phyloP scores from a whole-genome alignment of 2,797 vertebrate species.

The Bovichtus variegatus region DNA sequence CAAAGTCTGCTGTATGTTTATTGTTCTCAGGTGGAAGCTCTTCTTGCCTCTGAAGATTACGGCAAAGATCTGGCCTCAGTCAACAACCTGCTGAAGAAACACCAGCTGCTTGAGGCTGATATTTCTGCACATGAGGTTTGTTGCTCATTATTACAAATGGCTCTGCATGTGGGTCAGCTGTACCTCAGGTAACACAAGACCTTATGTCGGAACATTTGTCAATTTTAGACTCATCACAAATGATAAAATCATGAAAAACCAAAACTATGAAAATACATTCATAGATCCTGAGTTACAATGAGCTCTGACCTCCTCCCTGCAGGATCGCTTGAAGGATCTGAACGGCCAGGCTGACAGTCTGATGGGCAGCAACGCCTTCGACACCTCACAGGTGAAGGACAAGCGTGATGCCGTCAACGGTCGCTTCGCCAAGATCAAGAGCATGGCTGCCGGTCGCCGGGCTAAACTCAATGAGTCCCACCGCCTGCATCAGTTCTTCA shows the following conservation, averaged over 20 bases:
- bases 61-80: conserved; percentile 98
- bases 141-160: not conserved
- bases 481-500: conserved; percentile 98
- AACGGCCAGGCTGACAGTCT: conserved; percentile 97
- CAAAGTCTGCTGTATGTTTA: not conserved
- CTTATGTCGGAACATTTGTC: not conserved
- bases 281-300: not conserved
- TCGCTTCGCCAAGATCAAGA: conserved; percentile 95
- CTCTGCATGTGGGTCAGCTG: conserved; percentile 7
- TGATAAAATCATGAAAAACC: not conserved
- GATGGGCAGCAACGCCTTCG: conserved; percentile 96
- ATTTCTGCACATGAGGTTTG: conserved; percentile 97
- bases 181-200: not conserved
- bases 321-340: conserved; percentile 98
- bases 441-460: conserved; percentile 91
- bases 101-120: conserved; percentile 97
- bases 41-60: conserved; percentile 98
- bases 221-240: not conserved
- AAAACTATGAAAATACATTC: not conserved
- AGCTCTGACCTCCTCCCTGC: conserved; percentile 12
- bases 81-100: conserved; percentile 98
- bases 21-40: conserved; percentile 92
- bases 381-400: conserved; percentile 96
- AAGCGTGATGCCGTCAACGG: conserved; percentile 94
- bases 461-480: conserved; percentile 96